Evolutionary conservation across 1,140 invertebrate genomes (phyloP).

Genomic region (Agraylea sexmaculata): DNA sequence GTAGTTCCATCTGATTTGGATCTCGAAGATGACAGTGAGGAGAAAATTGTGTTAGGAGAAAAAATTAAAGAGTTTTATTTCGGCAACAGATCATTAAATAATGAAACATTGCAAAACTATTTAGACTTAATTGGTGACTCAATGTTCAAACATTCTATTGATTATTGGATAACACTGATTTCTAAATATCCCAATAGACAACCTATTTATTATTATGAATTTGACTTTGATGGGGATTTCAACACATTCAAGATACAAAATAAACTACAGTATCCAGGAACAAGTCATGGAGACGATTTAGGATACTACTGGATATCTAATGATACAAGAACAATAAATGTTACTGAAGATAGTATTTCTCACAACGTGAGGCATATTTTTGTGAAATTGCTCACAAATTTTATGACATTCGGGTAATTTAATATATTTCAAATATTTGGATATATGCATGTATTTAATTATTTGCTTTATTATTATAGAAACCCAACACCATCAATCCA

Average conservation of each 20-base stretch:
- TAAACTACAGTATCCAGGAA: constrained; percentile 2
- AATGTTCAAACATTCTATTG: constrained; percentile 8
- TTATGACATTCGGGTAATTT: constrained; percentile 10
- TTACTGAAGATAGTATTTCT: constrained; percentile 1
- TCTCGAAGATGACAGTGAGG: constrained; percentile 1
- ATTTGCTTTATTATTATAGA: constrained; percentile 6
- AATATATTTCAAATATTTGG: not conserved
- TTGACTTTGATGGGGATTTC: constrained; percentile 6
- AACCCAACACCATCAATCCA: constrained; percentile 1
- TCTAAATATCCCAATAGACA: not conserved
- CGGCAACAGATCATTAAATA: constrained; percentile 1
- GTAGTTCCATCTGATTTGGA: constrained; percentile 9
- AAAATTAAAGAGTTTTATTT: constrained; percentile 11
- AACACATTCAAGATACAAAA: constrained; percentile 3
- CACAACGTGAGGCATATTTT: constrained; percentile 1
- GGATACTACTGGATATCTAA: constrained; percentile 5
- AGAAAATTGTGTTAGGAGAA: constrained; percentile 5
- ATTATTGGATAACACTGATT: constrained; percentile 4
- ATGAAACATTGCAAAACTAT: constrained; percentile 7
- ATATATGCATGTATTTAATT: not conserved
- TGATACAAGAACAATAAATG: not conserved
- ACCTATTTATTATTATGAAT: constrained; percentile 9
- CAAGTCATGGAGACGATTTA: constrained; percentile 5
- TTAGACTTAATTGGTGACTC: constrained; percentile 5
- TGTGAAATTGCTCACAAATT: constrained; percentile 7